Percentiles rank a stretch among this genome's conserved stretches.
These are phyloP conservation scores for Leptestheria dahalacensis DNA, from an alignment of 1,140 invertebrate genomes.

Conservation along the genomic window DNA sequence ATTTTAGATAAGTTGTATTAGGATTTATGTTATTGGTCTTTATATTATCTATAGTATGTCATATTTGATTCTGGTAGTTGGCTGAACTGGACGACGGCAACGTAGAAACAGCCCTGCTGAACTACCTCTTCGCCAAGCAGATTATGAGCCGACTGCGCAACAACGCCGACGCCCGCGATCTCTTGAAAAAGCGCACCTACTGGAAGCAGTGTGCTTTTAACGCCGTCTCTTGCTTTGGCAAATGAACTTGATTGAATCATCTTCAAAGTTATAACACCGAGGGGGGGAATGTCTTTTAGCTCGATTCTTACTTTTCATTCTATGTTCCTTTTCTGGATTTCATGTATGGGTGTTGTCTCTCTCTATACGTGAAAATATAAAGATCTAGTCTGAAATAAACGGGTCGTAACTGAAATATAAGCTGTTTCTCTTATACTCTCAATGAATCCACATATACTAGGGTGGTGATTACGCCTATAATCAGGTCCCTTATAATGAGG, in stretches of 20 bases:
- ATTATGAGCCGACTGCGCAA: slow-evolving; percentile 36
- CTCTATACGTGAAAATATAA: too few relatives aligned
- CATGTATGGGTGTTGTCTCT: too few relatives aligned
- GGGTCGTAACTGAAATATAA: too few relatives aligned
- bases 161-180: slow-evolving; percentile 33
- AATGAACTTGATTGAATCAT: slow-evolving; percentile 21
- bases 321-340: too few relatives aligned
- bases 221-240: slow-evolving; percentile 45
- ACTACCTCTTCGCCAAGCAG: slow-evolving; percentile 40
- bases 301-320: too few relatives aligned
- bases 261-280: too few relatives aligned
- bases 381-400: too few relatives aligned
- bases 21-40: neutral
- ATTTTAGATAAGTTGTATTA: neutral
- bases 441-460: too few relatives aligned
- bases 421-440: too few relatives aligned
- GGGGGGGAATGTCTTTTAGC: too few relatives aligned
- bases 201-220: slow-evolving; percentile 50
- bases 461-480: too few relatives aligned
- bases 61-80: neutral
- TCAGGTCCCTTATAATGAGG: too few relatives aligned
- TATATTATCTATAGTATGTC: neutral
- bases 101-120: slow-evolving; percentile 36
- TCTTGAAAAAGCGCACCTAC: slow-evolving; percentile 41
- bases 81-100: slow-evolving; percentile 30